Conservation (phyloP, 2,797 vertebrate species). For the Pseudomugil tenellus region DNA sequence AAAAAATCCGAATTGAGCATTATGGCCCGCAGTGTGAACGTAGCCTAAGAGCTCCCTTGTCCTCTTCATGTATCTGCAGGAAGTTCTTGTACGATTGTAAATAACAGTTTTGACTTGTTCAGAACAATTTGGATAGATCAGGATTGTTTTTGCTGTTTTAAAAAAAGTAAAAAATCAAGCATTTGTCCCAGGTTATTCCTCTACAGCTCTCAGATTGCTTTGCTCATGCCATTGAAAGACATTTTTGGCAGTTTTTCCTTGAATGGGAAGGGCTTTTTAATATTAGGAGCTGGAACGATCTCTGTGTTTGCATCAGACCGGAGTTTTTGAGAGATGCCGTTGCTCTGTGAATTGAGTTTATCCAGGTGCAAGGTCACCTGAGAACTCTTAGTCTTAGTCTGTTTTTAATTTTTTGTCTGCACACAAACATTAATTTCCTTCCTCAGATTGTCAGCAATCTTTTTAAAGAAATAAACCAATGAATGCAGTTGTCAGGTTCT, state of each 20-base stretch:
- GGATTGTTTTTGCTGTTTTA: not conserved
- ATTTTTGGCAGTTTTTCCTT: not conserved
- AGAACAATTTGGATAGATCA: not conserved
- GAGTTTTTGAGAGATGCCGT: slow-evolving; percentile 23
- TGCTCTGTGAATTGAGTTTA: slow-evolving; percentile 7
- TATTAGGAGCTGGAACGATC: slow-evolving; percentile 43
- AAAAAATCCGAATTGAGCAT: too few species aligned
- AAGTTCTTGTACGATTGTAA: too few species aligned
- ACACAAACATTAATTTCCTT: slow-evolving; percentile 39
- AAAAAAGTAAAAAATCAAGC: not conserved
- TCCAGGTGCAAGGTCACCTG: slow-evolving; percentile 23
- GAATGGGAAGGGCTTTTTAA: slow-evolving; percentile 26
- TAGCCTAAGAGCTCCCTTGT: too few species aligned
- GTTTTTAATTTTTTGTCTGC: slow-evolving; percentile 49
- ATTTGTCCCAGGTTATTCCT: not conserved
- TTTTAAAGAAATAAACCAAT: slow-evolving; percentile 29
- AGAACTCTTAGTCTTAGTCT: slow-evolving; percentile 40
- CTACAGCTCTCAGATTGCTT: not conserved
- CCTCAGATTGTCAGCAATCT: slow-evolving; percentile 22
- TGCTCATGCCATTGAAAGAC: not conserved
- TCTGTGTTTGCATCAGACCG: slow-evolving; percentile 12
- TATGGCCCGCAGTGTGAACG: too few species aligned
- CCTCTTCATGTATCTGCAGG: too few species aligned
- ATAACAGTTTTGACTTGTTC: too few species aligned
- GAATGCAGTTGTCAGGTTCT: slow-evolving; percentile 23